Conservation (phyloP, 1,140 invertebrate genomes). For the Pseudomyrmex flavicornis region DNA sequence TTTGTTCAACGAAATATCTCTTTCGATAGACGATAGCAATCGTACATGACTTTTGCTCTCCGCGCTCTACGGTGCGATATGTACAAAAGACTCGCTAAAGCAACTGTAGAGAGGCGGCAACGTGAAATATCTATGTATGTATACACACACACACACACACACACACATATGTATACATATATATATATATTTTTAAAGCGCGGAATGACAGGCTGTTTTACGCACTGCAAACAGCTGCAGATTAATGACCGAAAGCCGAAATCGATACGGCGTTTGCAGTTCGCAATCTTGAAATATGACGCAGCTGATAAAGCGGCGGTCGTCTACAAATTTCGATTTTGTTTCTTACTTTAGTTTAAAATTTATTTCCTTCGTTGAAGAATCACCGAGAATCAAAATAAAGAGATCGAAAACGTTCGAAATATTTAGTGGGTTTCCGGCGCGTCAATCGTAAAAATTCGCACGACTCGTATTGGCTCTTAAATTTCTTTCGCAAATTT, state of each 20-base stretch:
- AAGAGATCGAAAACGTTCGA: no score
- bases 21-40: conserved; percentile 48
- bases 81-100: conserved; percentile 47
- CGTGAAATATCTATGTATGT: conserved; percentile 8
- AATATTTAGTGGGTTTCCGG: no score
- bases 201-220: conserved; percentile 39
- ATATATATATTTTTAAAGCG: conserved; percentile 33
- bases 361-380: no score
- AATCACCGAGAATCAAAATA: no score
- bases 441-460: no score
- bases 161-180: no score
- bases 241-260: conserved; percentile 56
- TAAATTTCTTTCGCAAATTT: no score
- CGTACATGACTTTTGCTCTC: conserved; percentile 36
- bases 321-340: conserved; percentile 28
- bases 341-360: background rate
- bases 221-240: conserved; percentile 46
- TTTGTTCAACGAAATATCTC: conserved; percentile 41
- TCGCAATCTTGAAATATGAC: conserved; percentile 17
- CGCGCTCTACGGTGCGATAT: conserved; percentile 23
- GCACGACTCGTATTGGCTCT: no score
- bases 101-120: conserved; percentile 4
- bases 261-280: conserved; percentile 36
- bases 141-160: no score
- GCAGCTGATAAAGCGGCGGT: background rate